Evolutionary conservation across 2,797 vertebrate species (phyloP).

Genomic region (Clarias fuscus): DNA sequence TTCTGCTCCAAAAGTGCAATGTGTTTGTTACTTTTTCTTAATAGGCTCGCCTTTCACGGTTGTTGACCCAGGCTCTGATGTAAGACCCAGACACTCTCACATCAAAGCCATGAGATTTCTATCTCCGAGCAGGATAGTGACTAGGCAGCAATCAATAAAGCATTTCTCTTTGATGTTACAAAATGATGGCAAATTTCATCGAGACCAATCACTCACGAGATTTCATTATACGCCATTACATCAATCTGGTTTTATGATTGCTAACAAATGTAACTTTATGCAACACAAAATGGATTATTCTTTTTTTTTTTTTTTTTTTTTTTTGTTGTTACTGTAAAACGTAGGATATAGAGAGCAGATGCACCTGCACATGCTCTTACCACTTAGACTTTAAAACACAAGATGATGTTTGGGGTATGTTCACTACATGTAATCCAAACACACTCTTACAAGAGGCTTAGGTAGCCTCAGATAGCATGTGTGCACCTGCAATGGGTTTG

Average conservation of each 20-base stretch:
- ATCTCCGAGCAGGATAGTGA: constrained; percentile 77
- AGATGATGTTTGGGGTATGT: constrained; percentile 43
- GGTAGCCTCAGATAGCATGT: not conserved
- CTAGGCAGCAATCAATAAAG: constrained; percentile 73
- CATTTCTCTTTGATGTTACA: constrained; percentile 68
- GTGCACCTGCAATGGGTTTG: not conserved
- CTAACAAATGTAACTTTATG: constrained; percentile 45
- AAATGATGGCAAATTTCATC: constrained; percentile 62
- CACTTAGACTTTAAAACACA: constrained; percentile 35
- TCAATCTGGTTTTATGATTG: constrained; percentile 52
- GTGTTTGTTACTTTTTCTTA: constrained; percentile 71
- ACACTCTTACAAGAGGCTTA: constrained; percentile 21
- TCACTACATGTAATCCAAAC: constrained; percentile 41
- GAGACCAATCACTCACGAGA: constrained; percentile 53
- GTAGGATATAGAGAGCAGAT: not conserved
- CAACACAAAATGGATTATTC: constrained; percentile 27
- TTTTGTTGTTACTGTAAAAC: not conserved
- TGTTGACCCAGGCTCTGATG: constrained; percentile 80
- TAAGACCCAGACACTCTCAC: constrained; percentile 80
- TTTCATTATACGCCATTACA: constrained; percentile 56
- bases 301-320: not conserved
- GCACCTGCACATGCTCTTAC: constrained; percentile 9
- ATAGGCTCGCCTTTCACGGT: constrained; percentile 78
- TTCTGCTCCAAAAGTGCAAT: constrained; percentile 56
- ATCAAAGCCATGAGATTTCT: constrained; percentile 77